Conservation (phyloP, 2,888 invertebrate genomes). For the Monochamus alternatus region DNA sequence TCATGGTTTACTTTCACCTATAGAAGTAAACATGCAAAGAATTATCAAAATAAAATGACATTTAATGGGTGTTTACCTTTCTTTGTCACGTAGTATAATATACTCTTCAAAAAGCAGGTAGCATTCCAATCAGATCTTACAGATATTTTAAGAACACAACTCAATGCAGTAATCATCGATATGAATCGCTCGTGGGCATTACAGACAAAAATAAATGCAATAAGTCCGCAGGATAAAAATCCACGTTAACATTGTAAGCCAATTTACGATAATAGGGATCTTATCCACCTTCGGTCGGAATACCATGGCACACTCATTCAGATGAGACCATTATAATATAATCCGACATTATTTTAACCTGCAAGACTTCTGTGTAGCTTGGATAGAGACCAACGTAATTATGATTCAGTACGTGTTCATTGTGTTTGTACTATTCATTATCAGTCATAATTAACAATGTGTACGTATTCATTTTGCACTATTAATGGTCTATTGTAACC, state of each 20-base stretch:
- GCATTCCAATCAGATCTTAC: too few species aligned
- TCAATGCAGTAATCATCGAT: neutral
- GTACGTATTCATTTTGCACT: neutral
- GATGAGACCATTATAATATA: slow-evolving; percentile 10
- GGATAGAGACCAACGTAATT: neutral
- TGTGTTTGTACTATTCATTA: slow-evolving; percentile 2
- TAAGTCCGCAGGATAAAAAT: slow-evolving; percentile 9
- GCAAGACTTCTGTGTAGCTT: slow-evolving; percentile 11
- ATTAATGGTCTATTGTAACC: neutral
- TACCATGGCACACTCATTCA: slow-evolving; percentile 17
- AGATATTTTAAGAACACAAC: too few species aligned
- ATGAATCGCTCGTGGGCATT: slow-evolving; percentile 24
- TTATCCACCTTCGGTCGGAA: slow-evolving; percentile 29
- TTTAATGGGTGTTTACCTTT: too few species aligned
- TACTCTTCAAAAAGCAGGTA: too few species aligned
- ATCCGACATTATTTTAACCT: slow-evolving; percentile 18
- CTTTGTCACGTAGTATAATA: too few species aligned
- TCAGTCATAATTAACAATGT: neutral
- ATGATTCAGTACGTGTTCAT: slow-evolving; percentile 1
- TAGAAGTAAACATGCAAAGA: too few species aligned
- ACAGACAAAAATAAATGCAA: slow-evolving; percentile 25
- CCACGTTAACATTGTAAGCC: slow-evolving; percentile 23
- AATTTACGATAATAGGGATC: slow-evolving; percentile 36
- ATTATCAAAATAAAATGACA: too few species aligned
- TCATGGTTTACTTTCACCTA: too few species aligned